Conservation (phyloP, 2,113 vertebrate genomes). For the Syrmaticus mikado region DNA sequence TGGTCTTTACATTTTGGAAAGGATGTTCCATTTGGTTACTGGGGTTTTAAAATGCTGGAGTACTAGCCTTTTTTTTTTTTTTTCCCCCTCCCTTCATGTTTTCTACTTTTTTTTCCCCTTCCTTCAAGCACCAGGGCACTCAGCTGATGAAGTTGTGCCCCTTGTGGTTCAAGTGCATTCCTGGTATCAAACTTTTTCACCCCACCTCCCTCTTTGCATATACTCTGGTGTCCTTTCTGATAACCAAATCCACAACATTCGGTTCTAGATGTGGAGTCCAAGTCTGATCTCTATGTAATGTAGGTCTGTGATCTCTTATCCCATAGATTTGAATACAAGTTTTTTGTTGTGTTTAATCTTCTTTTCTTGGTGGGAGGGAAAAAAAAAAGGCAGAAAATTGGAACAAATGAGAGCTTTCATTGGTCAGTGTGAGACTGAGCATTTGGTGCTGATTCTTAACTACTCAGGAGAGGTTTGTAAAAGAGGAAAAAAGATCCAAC, state of each 20-base stretch:
- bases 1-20: background rate
- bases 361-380: background rate
- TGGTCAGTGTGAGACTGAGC: background rate
- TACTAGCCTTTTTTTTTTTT: background rate
- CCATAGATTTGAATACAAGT: background rate
- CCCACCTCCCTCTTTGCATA: background rate
- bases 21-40: background rate
- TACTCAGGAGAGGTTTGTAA: background rate
- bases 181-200: conserved; percentile 34
- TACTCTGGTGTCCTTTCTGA: background rate
- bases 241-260: background rate
- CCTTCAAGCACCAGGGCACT: background rate
- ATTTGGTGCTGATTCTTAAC: background rate
- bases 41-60: background rate
- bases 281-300: background rate
- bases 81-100: background rate
- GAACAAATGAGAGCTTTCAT: background rate
- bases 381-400: background rate
- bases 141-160: conserved; percentile 1
- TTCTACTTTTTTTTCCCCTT: background rate
- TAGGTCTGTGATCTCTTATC: background rate
- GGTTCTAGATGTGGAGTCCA: background rate
- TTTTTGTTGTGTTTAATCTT: background rate
- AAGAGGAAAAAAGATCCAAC: background rate
- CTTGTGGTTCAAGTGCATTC: conserved; percentile 47